Base-by-base conservation (phyloP, 1,140 invertebrate genomes). In the Bombyx mori region DNA sequence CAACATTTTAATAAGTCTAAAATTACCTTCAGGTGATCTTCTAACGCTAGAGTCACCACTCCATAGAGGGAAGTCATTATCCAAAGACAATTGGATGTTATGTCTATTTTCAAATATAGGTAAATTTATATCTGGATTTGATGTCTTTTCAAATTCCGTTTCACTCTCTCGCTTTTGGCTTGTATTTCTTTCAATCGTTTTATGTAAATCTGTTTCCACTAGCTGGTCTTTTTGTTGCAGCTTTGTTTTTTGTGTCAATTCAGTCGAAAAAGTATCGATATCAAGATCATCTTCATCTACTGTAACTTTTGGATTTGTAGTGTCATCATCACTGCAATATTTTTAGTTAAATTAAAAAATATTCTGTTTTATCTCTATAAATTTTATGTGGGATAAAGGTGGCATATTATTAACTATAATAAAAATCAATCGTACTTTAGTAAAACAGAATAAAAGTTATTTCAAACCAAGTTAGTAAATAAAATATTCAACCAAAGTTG, bases 201-300 rank as follows among this genome's bases (percentile, higher is more conserved):
- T 35, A 35, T 35, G 26, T 5, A 35, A 2, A 35, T 35, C 26
- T 35, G 26, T 35, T 35, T 35, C 26, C 26, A 5, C 26, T 35
- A 35, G 26, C 26, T 35, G 26, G 26, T 35, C 26, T 3, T 35
- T 35, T 35, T 35, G 26, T 35, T 35, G 26, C 26, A 35, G 26
- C 26, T 35, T 2, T 35, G 26, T 35, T 35, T 35, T 35, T 35
- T 35, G 26, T 35, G 48, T 8, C 12, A 3, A 8, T 12, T 46
- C 50, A 12, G 68, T 54, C 44, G 69, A 60, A 51, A 51, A 66
- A 46, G 63, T 58, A n/a, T 93, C 92, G 1, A 93, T 91, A 57
- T 95, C 94, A 48, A 96, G 88, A 79, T 98, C 96, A 79, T 97
- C 96, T 82, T 96, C 94, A 63, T 95, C 94, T 61, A 93, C 92